Conservation (phyloP, 2,113 vertebrate genomes). For the Galeopterus variegatus region DNA sequence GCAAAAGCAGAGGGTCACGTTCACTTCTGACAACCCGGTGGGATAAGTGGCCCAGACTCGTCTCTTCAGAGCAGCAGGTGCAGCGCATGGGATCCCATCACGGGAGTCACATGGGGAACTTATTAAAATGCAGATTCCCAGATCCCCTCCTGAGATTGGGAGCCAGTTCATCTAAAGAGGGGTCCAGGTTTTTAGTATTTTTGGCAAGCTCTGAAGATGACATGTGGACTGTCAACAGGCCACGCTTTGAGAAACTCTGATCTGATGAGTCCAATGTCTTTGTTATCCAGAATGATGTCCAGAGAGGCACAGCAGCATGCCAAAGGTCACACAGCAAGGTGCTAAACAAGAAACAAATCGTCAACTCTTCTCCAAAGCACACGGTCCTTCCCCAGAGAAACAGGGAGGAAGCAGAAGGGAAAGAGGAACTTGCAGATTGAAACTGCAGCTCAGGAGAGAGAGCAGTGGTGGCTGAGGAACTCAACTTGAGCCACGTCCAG, state of each 20-base stretch:
- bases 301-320: neutral
- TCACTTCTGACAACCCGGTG: neutral
- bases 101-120: neutral
- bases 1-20: neutral
- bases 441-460: neutral
- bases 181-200: neutral
- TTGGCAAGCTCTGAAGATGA: neutral
- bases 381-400: neutral
- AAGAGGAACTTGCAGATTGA: neutral
- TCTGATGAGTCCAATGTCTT: neutral
- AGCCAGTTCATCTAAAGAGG: neutral
- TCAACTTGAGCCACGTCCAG: neutral
- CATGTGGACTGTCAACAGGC: neutral
- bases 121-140: neutral
- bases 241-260: neutral
- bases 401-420: neutral
- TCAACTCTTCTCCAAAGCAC: neutral
- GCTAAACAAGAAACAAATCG: neutral
- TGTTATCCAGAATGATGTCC: neutral
- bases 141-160: neutral
- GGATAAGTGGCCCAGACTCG: neutral
- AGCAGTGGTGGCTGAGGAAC: neutral
- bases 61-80: neutral
- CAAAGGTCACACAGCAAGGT: constrained; percentile 51
- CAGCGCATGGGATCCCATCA: neutral